Percentiles rank a stretch among this genome's conserved stretches.
phyloP scores from a whole-genome alignment of 2,113 vertebrate genomes.

The Triplophysa tibetana region DNA sequence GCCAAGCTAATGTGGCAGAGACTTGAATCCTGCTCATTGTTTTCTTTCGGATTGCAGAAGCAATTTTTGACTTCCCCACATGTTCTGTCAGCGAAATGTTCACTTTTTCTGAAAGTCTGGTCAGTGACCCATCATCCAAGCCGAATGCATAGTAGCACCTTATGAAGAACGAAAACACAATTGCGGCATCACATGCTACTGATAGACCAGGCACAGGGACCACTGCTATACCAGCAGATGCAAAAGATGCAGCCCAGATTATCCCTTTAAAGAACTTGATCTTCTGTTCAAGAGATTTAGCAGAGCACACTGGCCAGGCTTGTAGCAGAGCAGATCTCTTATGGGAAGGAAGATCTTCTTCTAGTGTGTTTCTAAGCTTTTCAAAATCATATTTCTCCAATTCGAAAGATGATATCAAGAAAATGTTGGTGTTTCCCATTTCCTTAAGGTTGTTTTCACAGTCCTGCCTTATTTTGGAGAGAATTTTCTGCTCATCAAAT shows the following conservation, averaged over 20 bases:
- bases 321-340: conserved; percentile 47
- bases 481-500: conserved; percentile 37
- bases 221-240: conserved; percentile 59
- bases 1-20: neutral
- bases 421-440: conserved; percentile 53
- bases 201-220: conserved; percentile 64
- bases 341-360: conserved; percentile 45
- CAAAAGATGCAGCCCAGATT: conserved; percentile 62
- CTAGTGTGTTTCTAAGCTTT: conserved; percentile 38
- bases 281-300: conserved; percentile 61
- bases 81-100: conserved; percentile 66
- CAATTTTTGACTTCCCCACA: conserved; percentile 61
- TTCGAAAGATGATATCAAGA: conserved; percentile 47
- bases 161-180: conserved; percentile 58
- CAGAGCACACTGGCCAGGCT: conserved; percentile 59
- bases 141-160: conserved; percentile 63
- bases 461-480: conserved; percentile 28
- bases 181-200: conserved; percentile 57
- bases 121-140: conserved; percentile 65
- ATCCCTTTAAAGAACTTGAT: conserved; percentile 60
- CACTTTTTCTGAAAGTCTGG: conserved; percentile 63
- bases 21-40: conserved; percentile 8
- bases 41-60: neutral
- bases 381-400: conserved; percentile 55
- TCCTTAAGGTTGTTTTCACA: conserved; percentile 45